Base-by-base conservation (phyloP, 1,140 invertebrate genomes). In the Macrostomum lignano region DNA sequence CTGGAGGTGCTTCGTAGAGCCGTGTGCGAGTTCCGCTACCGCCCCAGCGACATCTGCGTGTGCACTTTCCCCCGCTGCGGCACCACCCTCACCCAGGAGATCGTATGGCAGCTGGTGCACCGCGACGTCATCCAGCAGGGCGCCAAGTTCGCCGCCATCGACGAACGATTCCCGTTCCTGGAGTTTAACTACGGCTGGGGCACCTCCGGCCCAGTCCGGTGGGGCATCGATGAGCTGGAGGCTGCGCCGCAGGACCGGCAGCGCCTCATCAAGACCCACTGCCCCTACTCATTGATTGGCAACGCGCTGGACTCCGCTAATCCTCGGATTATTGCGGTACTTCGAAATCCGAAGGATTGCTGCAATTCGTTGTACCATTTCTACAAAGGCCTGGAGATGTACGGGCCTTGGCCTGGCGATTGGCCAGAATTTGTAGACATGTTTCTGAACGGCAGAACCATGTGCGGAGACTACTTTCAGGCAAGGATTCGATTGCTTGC, bases 41-140 rank as follows among this genome's bases (percentile, higher is more conserved):
- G 15, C 3, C 26, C 26, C 7, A 15, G 14, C 3, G 26, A 28
- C 19, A 28, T 28, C 3, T 14, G 15, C 19, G 26, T 28, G 3
- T 15, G 19, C 9, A 28, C 23, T 9, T 24, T 24, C 13, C 23
- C 23, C 9, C 23, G 23, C 23, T 9, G 23, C n/a, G 76, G 75
- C 19, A 78, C 74, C 22, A 76, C 76, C 2, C 79, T 74, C 74
- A 65, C 68, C 6, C 74, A 77, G 51, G 75, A 82, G 60, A 73
- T 81, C 67, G 63, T 73, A 2, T 81, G 74, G 74, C 61, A 76
- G 13, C 67, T 81, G 17, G 69, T 67, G 4, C 69, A 77, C 46
- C 65, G 73, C 25, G 65, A 82, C 47, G 75, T 70, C 42, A 66
- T 72, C 44, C 64, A 61, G 1, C 71, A 74, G 0, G 65, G 68